These are phyloP conservation scores for Acanthisitta chloris DNA, from an alignment of 2,113 vertebrate genomes.

Conservation along the genomic window DNA sequence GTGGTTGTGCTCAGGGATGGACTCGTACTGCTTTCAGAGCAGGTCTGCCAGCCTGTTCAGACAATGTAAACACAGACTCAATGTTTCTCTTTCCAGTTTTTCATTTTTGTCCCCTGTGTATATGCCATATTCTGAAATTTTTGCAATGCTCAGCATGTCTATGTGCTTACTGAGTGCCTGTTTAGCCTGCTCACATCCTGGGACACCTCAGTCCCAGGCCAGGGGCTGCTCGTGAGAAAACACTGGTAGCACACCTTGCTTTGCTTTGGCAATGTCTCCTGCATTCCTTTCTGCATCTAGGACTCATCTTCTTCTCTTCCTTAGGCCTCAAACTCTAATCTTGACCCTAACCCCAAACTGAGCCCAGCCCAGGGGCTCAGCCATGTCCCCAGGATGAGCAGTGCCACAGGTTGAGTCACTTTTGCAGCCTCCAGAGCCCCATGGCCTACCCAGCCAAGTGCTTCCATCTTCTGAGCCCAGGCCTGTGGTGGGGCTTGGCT, in stretches of 20 bases:
- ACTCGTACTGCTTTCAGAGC: fast-evolving
- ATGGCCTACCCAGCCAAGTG: fast-evolving
- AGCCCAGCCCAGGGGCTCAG: not conserved
- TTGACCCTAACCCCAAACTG: not conserved
- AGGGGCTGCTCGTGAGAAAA: not conserved
- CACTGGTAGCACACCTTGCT: not conserved
- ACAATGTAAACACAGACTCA: not conserved
- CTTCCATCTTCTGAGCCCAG: not conserved
- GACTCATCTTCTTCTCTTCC: not conserved
- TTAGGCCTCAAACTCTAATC: not conserved
- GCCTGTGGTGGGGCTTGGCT: fast-evolving
- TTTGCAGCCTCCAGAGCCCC: not conserved
- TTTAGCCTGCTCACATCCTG: not conserved
- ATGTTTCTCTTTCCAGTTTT: not conserved
- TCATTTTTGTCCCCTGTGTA: not conserved
- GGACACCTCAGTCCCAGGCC: not conserved
- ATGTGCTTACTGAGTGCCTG: not conserved
- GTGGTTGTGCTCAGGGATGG: fast-evolving
- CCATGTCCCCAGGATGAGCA: fast-evolving
- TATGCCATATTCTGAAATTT: not conserved
- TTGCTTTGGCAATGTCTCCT: not conserved
- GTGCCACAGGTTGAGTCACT: fast-evolving
- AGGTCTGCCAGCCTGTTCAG: fast-evolving
- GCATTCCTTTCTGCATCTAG: not conserved
- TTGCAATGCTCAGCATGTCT: not conserved